These are phyloP conservation scores for Arenicola marina DNA, from an alignment of 2,888 invertebrate genomes.

Conservation along the genomic window DNA sequence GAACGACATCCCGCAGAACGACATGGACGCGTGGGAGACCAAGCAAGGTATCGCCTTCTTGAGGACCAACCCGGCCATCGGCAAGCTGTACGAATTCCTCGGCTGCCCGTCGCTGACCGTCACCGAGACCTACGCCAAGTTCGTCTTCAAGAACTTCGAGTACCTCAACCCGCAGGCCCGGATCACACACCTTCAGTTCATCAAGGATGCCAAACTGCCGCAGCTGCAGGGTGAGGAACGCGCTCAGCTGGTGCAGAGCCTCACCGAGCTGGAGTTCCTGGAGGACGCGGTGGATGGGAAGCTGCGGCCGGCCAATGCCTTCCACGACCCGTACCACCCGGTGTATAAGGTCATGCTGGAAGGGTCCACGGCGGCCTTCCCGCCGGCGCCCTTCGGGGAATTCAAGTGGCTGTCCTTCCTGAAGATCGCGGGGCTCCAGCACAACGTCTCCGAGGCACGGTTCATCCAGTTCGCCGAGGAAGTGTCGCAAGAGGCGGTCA, in stretches of 20 bases:
- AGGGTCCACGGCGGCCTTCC: conserved; percentile 18
- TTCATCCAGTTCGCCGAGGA: conserved; percentile 32
- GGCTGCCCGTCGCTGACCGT: conserved; percentile 24
- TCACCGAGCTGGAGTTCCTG: conserved; percentile 30
- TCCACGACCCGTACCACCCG: conserved; percentile 34
- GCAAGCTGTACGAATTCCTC: conserved; percentile 28
- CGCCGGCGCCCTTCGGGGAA: conserved; percentile 34
- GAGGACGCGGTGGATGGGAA: conserved; percentile 22
- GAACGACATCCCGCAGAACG: conserved; percentile 31
- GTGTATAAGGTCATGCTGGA: conserved; percentile 34
- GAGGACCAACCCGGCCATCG: conserved; percentile 20
- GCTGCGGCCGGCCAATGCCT: conserved; percentile 19
- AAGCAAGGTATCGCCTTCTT: conserved; percentile 32
- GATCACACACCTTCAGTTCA: conserved; percentile 31
- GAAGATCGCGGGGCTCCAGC: conserved; percentile 28
- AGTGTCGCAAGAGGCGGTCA: conserved; percentile 28
- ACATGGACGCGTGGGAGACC: conserved; percentile 33
- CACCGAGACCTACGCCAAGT: conserved; percentile 31
- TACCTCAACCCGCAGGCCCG: conserved; percentile 24
- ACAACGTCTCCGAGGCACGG: conserved; percentile 25
- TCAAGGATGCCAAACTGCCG: conserved; percentile 31
- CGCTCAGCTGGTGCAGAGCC: conserved; percentile 16
- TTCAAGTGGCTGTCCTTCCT: conserved; percentile 38
- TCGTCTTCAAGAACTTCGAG: conserved; percentile 35
- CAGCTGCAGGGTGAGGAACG: conserved; percentile 28